Evolutionary conservation across 2,888 invertebrate species (phyloP).

Genomic region (Dexiosoma caninum): DNA sequence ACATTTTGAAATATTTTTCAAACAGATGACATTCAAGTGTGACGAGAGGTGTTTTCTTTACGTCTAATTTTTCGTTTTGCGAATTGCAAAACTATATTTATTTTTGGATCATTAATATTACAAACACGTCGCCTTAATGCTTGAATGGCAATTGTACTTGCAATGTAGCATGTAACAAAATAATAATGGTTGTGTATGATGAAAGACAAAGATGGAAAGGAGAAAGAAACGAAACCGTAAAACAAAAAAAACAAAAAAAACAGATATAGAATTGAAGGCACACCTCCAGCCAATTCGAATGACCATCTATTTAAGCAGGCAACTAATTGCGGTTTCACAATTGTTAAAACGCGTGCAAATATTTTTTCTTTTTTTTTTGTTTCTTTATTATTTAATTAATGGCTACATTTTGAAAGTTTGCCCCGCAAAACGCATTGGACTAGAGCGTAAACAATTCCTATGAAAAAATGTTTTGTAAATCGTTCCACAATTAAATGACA

Average conservation of each 20-base stretch:
- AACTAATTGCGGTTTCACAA: slow-evolving; percentile 53
- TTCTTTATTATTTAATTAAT: slow-evolving; percentile 16
- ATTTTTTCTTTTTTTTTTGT: not conserved
- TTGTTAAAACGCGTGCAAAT: slow-evolving; percentile 50
- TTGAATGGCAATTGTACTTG: slow-evolving; percentile 65
- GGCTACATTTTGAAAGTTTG: not conserved
- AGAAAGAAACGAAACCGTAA: slow-evolving; percentile 14
- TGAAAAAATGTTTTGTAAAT: not conserved
- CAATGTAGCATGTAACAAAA: slow-evolving; percentile 61
- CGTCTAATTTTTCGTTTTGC: slow-evolving; percentile 19
- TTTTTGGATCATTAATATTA: slow-evolving; percentile 43
- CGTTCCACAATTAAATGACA: too few relatives aligned
- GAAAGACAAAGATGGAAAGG: not conserved
- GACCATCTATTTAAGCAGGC: slow-evolving; percentile 20
- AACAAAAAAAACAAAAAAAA: slow-evolving; percentile 28
- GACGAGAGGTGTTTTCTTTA: not conserved
- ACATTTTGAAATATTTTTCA: slow-evolving; percentile 14
- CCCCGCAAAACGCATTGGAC: not conserved
- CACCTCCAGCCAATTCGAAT: slow-evolving; percentile 20
- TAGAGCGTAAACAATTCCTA: not conserved
- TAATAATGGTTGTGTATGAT: not conserved
- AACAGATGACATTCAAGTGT: slow-evolving; percentile 31
- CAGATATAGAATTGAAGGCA: not conserved
- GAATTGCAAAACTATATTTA: slow-evolving; percentile 16
- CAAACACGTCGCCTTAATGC: slow-evolving; percentile 62